Percentiles rank a stretch among this genome's conserved stretches.
Conservation (phyloP, 2,113 vertebrate species). For the Cairina moschata region DNA sequence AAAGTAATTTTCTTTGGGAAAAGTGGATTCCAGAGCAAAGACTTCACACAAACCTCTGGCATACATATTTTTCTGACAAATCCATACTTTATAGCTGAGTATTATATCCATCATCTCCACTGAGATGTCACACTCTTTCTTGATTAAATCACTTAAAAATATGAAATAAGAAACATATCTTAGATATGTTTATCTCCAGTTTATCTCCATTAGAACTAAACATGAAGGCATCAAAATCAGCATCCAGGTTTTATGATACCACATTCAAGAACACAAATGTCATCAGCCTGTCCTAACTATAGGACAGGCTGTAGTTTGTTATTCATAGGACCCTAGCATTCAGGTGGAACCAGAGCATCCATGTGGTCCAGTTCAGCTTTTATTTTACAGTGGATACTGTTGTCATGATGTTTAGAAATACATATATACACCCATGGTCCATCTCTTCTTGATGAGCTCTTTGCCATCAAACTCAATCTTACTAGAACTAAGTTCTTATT, state of each 20-base stretch:
- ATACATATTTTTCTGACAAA: background rate
- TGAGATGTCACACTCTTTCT: background rate
- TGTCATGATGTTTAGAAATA: background rate
- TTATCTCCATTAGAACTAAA: background rate
- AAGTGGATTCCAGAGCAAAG: background rate
- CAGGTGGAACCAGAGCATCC: background rate
- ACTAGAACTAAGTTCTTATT: background rate
- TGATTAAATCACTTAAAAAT: background rate
- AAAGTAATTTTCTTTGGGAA: background rate
- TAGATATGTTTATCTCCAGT: background rate
- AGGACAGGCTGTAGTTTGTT: background rate
- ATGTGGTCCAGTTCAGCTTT: background rate
- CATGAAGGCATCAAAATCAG: background rate
- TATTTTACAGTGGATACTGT: background rate
- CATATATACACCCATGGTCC: background rate
- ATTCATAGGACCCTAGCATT: background rate
- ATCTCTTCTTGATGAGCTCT: background rate
- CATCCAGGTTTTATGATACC: background rate
- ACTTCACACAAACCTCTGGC: background rate
- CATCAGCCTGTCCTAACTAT: background rate
- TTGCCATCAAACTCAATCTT: background rate
- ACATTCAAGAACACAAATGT: background rate
- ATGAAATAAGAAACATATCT: background rate
- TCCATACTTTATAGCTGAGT: background rate
- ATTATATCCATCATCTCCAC: background rate